phyloP scores from a whole-genome alignment of 64 coral and sea anemone genomes.

The Anthopleura sola region DNA sequence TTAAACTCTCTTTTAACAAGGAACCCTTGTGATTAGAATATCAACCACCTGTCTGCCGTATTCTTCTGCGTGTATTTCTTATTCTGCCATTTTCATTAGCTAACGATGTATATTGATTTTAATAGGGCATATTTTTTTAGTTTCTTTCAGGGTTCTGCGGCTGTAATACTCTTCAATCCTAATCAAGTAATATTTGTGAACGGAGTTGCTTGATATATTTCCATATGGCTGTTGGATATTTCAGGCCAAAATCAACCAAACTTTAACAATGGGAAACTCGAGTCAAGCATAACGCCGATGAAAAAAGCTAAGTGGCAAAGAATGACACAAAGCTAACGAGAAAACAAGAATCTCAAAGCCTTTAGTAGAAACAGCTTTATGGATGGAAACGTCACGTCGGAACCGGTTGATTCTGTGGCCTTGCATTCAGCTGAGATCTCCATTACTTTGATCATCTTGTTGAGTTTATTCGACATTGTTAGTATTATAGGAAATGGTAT shows the following conservation, averaged over 20 bases:
- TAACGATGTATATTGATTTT: not conserved
- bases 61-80: not conserved
- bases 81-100: not conserved
- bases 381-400: constrained; percentile 14
- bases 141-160: not conserved
- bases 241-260: not conserved
- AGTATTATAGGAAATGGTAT: constrained; percentile 44
- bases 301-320: not conserved
- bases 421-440: not conserved
- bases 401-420: not conserved
- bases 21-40: not conserved
- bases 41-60: not conserved
- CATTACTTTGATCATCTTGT: not conserved
- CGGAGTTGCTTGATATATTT: no score
- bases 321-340: not conserved
- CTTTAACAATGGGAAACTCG: not conserved
- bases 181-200: not conserved
- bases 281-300: not conserved
- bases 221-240: not conserved
- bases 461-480: constrained; percentile 2
- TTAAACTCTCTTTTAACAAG: constrained; percentile 13
- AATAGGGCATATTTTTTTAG: not conserved
- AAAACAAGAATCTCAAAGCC: not conserved
- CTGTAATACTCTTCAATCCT: not conserved
- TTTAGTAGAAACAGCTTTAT: not conserved